phyloP scores from a whole-genome alignment of 1,140 invertebrate genomes.

The Hirudo medicinalis region DNA sequence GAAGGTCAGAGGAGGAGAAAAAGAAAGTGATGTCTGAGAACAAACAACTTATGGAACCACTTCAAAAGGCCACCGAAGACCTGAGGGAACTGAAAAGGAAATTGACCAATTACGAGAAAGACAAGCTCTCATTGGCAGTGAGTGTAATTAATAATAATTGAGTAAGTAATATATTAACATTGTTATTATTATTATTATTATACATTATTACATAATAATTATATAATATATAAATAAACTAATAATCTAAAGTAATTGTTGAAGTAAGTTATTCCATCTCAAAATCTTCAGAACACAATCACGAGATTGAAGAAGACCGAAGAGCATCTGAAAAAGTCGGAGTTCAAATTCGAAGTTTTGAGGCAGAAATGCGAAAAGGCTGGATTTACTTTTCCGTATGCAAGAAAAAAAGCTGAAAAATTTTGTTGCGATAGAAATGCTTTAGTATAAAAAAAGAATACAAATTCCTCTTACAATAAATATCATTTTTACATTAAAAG shows the following conservation, averaged over 20 bases:
- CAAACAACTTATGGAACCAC: constrained; percentile 54
- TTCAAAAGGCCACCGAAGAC: constrained; percentile 55
- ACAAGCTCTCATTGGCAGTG: constrained; percentile 51
- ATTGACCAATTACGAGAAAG: constrained; percentile 65
- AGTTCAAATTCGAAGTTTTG: constrained; percentile 54
- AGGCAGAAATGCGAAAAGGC: constrained; percentile 64
- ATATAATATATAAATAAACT: no score
- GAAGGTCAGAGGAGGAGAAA: constrained; percentile 57
- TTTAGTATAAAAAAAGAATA: background rate
- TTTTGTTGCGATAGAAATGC: background rate
- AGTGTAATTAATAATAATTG: constrained; percentile 19
- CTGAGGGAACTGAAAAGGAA: constrained; percentile 56
- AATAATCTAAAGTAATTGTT: no score
- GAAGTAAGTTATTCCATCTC: no score
- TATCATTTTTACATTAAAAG: background rate
- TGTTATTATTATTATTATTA: background rate
- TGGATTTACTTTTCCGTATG: background rate
- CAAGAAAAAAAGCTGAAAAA: background rate
- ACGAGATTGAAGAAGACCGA: constrained; percentile 51
- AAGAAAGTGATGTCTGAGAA: constrained; percentile 55
- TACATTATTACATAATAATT: background rate
- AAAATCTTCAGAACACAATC: constrained; percentile 52
- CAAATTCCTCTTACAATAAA: background rate
- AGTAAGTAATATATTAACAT: constrained; percentile 7
- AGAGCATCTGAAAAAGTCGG: constrained; percentile 52